These are phyloP conservation scores for Cerastis leucographa DNA, from an alignment of 2,888 invertebrate genomes.

Conservation along the genomic window DNA sequence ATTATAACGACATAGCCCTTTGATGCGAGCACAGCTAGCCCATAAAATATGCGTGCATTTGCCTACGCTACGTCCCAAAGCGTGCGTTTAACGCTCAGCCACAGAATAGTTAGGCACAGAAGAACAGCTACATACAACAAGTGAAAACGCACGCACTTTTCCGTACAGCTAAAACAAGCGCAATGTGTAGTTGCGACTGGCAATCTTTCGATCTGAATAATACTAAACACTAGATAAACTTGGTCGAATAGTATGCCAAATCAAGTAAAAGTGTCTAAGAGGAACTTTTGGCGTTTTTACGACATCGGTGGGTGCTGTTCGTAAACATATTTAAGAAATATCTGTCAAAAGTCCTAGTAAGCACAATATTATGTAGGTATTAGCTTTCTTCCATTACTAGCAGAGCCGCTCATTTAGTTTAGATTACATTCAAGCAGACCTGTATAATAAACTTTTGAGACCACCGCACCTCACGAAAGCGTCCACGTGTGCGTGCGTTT, in stretches of 20 bases:
- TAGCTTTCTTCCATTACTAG: neutral
- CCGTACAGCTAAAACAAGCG: neutral
- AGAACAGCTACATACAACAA: neutral
- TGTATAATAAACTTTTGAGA: neutral
- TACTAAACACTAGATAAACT: neutral
- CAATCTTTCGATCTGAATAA: neutral
- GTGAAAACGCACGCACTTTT: neutral
- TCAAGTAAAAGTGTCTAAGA: neutral
- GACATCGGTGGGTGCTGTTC: neutral
- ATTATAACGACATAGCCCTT: slow-evolving; percentile 53
- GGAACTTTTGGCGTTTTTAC: neutral
- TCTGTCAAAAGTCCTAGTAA: neutral
- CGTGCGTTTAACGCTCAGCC: slow-evolving; percentile 22
- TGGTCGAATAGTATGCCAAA: neutral
- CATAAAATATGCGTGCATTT: slow-evolving; percentile 59
- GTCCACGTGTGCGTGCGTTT: neutral
- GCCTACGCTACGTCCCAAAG: slow-evolving; percentile 30
- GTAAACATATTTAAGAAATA: neutral
- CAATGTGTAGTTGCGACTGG: too few species aligned
- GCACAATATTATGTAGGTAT: neutral
- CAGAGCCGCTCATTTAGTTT: neutral
- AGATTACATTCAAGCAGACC: neutral
- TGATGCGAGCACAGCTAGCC: slow-evolving; percentile 28
- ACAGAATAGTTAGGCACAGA: slow-evolving; percentile 8
- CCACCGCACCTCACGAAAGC: too few species aligned